Evolutionary conservation across 2,888 invertebrate species (phyloP).

Genomic region (Scaeva pyrastri): DNA sequence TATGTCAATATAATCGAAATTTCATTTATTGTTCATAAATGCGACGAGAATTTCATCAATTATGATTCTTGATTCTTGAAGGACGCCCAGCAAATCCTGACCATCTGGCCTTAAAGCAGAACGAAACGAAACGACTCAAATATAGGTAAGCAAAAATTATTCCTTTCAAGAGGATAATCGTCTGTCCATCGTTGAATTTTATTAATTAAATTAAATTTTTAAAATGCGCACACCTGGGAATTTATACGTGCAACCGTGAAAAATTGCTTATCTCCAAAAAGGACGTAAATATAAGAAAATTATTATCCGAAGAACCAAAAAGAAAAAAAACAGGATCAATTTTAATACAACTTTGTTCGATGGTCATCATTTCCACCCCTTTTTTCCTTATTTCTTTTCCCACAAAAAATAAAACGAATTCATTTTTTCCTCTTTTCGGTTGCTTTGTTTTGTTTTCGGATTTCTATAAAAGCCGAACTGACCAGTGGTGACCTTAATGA

Average conservation of each 20-base stretch:
- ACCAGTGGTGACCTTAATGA: constrained; percentile 75
- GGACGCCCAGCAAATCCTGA: constrained; percentile 9
- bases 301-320: constrained; percentile 49
- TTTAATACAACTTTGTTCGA: constrained; percentile 29
- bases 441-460: constrained; percentile 3
- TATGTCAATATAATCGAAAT: constrained; percentile 52
- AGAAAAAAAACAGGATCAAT: constrained; percentile 59
- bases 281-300: constrained; percentile 34
- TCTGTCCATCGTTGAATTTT: constrained; percentile 53
- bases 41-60: constrained; percentile 2
- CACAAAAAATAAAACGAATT: constrained; percentile 69
- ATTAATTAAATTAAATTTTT: constrained; percentile 59
- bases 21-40: constrained; percentile 70
- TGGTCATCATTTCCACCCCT: constrained; percentile 55
- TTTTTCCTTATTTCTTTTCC: constrained; percentile 61
- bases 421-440: background rate
- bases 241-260: constrained; percentile 61
- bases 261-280: constrained; percentile 46
- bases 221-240: constrained; percentile 68
- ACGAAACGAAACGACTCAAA: constrained; percentile 10
- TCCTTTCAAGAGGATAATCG: constrained; percentile 55
- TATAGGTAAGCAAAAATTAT: constrained; percentile 38
- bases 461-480: constrained; percentile 54
- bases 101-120: constrained; percentile 49
- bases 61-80: background rate